These are phyloP conservation scores for Zaprionus capensis DNA, from an alignment of 1,140 invertebrate genomes.

Conservation along the genomic window DNA sequence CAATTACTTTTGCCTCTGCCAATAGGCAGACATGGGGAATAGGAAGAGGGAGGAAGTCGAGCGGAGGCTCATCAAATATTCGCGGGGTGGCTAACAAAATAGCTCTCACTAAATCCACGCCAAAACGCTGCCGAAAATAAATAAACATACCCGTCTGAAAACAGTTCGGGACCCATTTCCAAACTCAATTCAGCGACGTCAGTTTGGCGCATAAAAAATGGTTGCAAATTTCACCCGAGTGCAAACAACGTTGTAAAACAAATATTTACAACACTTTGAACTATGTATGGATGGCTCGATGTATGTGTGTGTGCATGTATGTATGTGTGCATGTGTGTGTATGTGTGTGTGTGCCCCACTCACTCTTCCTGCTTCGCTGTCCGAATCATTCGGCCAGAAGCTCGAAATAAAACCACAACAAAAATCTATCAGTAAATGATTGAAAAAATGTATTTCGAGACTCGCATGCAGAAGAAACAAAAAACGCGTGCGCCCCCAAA, in stretches of 20 bases:
- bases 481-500: background rate
- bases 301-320: background rate
- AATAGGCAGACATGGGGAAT: background rate
- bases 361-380: slow-evolving; percentile 3
- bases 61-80: slow-evolving; percentile 62
- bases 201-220: slow-evolving; percentile 63
- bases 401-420: slow-evolving; percentile 48
- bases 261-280: slow-evolving; percentile 79
- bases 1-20: slow-evolving; percentile 44
- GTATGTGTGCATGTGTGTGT: background rate
- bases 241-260: slow-evolving; percentile 72
- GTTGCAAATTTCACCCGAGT: slow-evolving; percentile 70
- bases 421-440: slow-evolving; percentile 70
- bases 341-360: background rate
- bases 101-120: slow-evolving; percentile 72
- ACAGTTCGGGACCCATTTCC: slow-evolving; percentile 21
- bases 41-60: background rate
- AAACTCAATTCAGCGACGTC: slow-evolving; percentile 31
- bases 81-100: slow-evolving; percentile 66
- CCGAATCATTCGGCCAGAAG: slow-evolving; percentile 40
- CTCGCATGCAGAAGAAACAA: slow-evolving; percentile 6
- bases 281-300: slow-evolving; percentile 28
- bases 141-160: slow-evolving; percentile 55
- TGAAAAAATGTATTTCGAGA: slow-evolving; percentile 51
- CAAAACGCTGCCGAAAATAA: slow-evolving; percentile 63